Conservation (phyloP, 2,113 vertebrate genomes). For the Macroglossus sobrinus region DNA sequence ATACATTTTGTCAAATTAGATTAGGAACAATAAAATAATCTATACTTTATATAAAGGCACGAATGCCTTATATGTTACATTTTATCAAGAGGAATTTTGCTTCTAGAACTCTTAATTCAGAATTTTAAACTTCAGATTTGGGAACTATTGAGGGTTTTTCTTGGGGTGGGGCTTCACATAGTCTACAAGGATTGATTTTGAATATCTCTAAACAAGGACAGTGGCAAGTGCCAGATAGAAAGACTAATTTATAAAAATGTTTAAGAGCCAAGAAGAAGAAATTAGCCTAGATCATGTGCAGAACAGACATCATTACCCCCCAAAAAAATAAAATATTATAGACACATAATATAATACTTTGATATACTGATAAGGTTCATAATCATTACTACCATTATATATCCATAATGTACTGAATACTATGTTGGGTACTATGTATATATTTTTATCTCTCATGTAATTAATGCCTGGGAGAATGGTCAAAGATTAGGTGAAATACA, state of each 20-base stretch:
- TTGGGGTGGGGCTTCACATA: background rate
- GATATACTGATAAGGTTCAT: background rate
- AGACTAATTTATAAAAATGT: constrained; percentile 9
- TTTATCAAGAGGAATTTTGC: constrained; percentile 16
- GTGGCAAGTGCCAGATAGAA: background rate
- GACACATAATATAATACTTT: background rate
- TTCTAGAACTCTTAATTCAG: constrained; percentile 20
- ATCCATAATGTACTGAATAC: background rate
- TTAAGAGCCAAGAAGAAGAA: background rate
- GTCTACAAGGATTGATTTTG: background rate
- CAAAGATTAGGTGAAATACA: background rate
- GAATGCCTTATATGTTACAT: background rate
- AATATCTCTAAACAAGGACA: constrained; percentile 11
- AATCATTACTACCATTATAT: background rate
- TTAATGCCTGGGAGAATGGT: background rate
- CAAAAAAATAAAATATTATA: background rate
- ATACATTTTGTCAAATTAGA: background rate
- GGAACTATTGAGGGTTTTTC: background rate
- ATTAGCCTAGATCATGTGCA: background rate
- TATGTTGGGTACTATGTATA: background rate
- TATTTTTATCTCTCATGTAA: background rate
- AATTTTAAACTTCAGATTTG: background rate
- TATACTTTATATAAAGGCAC: background rate
- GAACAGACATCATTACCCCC: background rate
- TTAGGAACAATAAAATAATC: background rate